These are phyloP conservation scores for Nipponacmea schrenckii DNA, from an alignment of 2,888 invertebrate species.

Conservation along the genomic window DNA sequence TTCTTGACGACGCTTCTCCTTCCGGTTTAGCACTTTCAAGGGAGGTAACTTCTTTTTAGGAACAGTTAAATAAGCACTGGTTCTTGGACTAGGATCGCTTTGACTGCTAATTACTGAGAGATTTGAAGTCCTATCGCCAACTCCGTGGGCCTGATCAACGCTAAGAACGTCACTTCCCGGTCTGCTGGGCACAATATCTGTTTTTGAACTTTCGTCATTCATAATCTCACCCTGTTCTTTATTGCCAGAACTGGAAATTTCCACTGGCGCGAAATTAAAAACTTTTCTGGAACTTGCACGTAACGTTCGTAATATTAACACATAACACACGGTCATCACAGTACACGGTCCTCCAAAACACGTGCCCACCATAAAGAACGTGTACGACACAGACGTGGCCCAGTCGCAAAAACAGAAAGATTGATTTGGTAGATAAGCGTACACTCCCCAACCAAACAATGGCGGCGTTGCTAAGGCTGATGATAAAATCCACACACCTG, in stretches of 20 bases:
- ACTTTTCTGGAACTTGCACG: conserved; percentile 21
- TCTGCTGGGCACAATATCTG: too few species aligned
- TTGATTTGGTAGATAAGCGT: conserved; percentile 49
- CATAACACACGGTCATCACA: conserved; percentile 57
- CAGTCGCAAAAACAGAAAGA: conserved; percentile 61
- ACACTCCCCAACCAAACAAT: conserved; percentile 56
- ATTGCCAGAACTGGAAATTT: background rate
- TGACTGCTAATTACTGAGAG: too few species aligned
- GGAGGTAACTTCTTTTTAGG: background rate
- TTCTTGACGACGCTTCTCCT: conserved; percentile 32
- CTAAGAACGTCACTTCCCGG: too few species aligned
- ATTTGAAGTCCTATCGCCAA: too few species aligned
- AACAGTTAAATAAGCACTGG: too few species aligned
- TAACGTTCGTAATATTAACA: conserved; percentile 44
- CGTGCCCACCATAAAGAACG: conserved; percentile 58
- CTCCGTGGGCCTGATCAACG: background rate
- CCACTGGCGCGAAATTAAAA: background rate
- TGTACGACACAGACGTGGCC: conserved; percentile 50
- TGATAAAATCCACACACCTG: conserved; percentile 52
- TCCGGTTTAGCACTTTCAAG: background rate
- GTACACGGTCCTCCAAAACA: conserved; percentile 59
- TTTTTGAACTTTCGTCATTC: background rate
- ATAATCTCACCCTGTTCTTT: background rate
- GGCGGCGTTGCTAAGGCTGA: conserved; percentile 50
- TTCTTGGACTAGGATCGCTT: too few species aligned